Evolutionary conservation across 2,113 vertebrate species (phyloP), one percentile per base, ranked within the genome.

Genomic region (Vidua chalybeata): DNA sequence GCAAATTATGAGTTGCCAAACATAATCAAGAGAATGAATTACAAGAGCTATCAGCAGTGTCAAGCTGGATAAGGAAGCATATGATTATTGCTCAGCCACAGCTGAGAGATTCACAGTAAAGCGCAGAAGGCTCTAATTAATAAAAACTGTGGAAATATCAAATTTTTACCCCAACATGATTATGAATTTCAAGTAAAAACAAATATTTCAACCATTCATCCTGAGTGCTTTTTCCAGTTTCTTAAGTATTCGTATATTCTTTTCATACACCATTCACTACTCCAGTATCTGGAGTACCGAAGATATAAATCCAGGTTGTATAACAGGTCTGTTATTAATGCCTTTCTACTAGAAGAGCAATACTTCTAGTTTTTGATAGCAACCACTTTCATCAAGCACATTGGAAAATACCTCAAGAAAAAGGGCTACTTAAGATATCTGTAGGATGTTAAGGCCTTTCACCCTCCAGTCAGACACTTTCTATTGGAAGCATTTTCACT

Each of bases 1-100:
- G 80, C 28, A 97, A 93, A 93, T 93, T 92, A 94, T 37, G 59
- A 97, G 79, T 83, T 90, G 86, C 93, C 86, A 86, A 94, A 95
- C 93, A 93, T 92, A 90, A 92, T 93, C 88, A 96, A 68, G 72
- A 86, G 80, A 93, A 87, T 92, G 76, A 88, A 86, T 93, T 95
- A 88, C 83, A 84, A 96, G 83, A 80, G 68, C 73, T 77, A 86
- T 84, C 81, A 96, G 81, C 52, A 94, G 43, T 4, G 5, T 67
- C 84, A 84, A 71, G 69, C 84, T 87, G 92, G 71, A 68, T 87
- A 93, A 89, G 77, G 85, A 96, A 92, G 86, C 59, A 24, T 41
- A 31, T 77, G 63, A 43, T 89, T 86, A 87, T 75, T 82, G 79
- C 66, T 61, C 58, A 88, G 75, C 49, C 72, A 39, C 18, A 89